Conservation (phyloP, 2,888 invertebrate genomes). For the Erannis defoliaria region DNA sequence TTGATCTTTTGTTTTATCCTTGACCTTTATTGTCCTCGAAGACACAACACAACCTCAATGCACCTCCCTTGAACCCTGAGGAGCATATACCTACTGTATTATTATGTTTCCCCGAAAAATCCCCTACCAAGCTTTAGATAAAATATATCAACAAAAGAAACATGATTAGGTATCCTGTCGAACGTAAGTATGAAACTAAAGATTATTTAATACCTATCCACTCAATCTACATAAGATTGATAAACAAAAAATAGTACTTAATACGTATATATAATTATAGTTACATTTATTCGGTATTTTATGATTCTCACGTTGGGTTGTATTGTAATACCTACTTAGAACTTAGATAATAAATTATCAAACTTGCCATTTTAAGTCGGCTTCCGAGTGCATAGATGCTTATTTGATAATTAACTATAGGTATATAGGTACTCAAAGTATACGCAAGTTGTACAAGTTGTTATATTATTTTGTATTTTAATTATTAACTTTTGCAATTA, state of each 20-base stretch:
- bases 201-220: not conserved
- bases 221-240: too few species aligned
- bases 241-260: not conserved
- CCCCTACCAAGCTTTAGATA: too few species aligned
- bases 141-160: too few species aligned
- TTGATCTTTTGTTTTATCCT: conserved; percentile 2
- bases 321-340: too few species aligned
- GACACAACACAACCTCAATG: not conserved
- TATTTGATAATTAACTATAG: not conserved
- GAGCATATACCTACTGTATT: not conserved
- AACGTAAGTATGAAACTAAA: not conserved
- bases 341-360: too few species aligned
- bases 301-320: not conserved
- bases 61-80: conserved; percentile 7
- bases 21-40: conserved; percentile 2
- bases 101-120: too few species aligned
- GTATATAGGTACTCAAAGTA: not conserved
- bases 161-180: not conserved
- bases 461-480: too few species aligned
- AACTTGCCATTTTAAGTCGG: not conserved
- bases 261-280: not conserved
- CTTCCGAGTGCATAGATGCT: not conserved
- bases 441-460: too few species aligned
- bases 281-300: too few species aligned
- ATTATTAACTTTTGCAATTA: too few species aligned